These are phyloP conservation scores for Apis dorsata DNA, from an alignment of 1,140 invertebrate species.

Conservation along the genomic window DNA sequence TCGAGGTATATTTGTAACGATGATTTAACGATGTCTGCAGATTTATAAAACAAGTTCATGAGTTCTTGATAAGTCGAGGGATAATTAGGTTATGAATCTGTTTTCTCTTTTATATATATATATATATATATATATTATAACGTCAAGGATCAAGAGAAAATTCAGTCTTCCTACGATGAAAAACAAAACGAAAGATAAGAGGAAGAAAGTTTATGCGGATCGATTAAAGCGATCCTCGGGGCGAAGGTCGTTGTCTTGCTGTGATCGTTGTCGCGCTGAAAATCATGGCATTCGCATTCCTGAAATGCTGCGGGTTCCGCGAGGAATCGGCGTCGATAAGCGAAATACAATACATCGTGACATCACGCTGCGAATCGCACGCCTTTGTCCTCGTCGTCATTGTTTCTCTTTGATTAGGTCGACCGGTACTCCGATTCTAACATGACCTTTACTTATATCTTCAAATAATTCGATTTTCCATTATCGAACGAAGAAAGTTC, in stretches of 20 bases:
- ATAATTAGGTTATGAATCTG: slow-evolving; percentile 17
- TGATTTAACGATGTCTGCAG: slow-evolving; percentile 24
- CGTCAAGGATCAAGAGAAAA: neutral
- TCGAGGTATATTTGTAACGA: neutral
- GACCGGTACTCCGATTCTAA: neutral
- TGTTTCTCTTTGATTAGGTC: neutral
- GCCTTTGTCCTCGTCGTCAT: slow-evolving; percentile 5
- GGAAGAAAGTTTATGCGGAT: neutral
- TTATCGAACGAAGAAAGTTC: too few species aligned
- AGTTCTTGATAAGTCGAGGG: neutral
- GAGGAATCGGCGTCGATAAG: slow-evolving; percentile 70
- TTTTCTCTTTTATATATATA: too few species aligned
- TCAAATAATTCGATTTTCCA: neutral
- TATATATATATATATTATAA: too few species aligned
- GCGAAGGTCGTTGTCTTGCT: slow-evolving; percentile 38
- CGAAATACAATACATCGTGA: slow-evolving; percentile 74
- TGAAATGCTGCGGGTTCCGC: slow-evolving; percentile 68
- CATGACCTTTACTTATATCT: neutral
- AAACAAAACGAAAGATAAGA: neutral
- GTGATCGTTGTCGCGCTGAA: slow-evolving; percentile 23
- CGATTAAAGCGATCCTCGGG: slow-evolving; percentile 48
- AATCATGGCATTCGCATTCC: slow-evolving; percentile 69
- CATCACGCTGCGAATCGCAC: slow-evolving; percentile 61
- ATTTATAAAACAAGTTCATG: slow-evolving; percentile 30
- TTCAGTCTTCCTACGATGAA: too few species aligned